Evolutionary conservation across 2,797 vertebrate genomes (phyloP), one percentile per base, ranked within the genome.

Genomic region (Anabacerthia variegaticeps): DNA sequence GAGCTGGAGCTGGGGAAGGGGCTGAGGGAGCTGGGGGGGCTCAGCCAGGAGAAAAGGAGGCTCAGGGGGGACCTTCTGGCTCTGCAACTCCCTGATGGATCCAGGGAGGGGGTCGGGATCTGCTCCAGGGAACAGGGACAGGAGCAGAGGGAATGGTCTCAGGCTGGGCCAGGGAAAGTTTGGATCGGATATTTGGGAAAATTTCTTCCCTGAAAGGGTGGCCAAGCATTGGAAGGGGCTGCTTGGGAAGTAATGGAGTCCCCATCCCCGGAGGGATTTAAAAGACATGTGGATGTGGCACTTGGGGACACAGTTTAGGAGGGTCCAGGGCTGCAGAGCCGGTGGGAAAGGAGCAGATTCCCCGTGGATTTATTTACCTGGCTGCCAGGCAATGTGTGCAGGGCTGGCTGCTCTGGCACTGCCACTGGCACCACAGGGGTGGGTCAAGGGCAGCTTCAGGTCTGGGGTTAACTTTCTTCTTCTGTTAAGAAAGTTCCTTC

Each of bases 101-200:
- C 2, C 44, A 58, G 67, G 52, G 65, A 0, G 43, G 7, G 6
- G 12, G 5, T 41, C 0, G 0, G n/a, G 59, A 19, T 56, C 14
- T 43, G 56, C 36, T n/a, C 51, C 32, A 36, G 24, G 65, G 63
- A 27, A 78, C 43, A 51, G 37, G 44, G 59, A 59, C 52, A 59
- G 37, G 76, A 58, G 1, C 12, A 58, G n/a, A 80, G 14, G 26
- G 2, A 66, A 52, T 0, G 0, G 39, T n/a, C 28, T 73, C 37
- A 30, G 14, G 41, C 0, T 52, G 37, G 0, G 3, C 5, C 37
- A 72, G 15, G 7, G 32, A 1, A 51, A 15, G 28, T 9, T 58
- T 21, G 28, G 13, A 10, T 6, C 46, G 46, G 68, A 34, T 46
- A 13, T 15, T 1, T 20, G 6, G 44, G 46, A 4, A 67, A 39